These are phyloP conservation scores for Tapirus indicus DNA, from an alignment of 2,797 vertebrate species.

Conservation along the genomic window DNA sequence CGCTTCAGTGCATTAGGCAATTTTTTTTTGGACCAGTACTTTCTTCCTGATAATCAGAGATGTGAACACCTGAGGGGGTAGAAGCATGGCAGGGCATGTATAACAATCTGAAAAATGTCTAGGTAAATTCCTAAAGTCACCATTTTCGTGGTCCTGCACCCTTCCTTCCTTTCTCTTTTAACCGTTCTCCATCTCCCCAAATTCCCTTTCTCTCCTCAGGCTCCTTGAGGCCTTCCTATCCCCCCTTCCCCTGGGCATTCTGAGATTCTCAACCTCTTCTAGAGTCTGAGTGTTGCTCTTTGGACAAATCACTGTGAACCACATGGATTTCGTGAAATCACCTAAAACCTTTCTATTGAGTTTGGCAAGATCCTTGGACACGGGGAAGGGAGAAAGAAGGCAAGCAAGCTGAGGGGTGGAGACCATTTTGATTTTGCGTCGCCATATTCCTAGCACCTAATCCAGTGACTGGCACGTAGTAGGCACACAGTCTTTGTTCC, in stretches of 20 bases:
- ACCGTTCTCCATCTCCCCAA: accelerated
- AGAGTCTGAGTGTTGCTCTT: background rate
- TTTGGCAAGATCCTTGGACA: background rate
- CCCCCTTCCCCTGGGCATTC: no score
- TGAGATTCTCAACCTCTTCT: background rate
- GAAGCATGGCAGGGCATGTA: background rate
- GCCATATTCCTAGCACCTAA: background rate
- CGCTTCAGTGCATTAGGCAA: accelerated
- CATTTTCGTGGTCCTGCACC: accelerated
- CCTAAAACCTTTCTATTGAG: background rate
- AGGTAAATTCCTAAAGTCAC: background rate
- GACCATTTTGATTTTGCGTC: accelerated
- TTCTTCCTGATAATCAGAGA: background rate
- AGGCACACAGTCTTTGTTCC: background rate
- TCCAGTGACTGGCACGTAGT: accelerated
- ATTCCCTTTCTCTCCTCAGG: no score
- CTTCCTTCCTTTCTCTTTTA: background rate
- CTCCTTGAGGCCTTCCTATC: background rate
- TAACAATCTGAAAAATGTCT: background rate
- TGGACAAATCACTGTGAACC: background rate
- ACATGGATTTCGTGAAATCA: background rate
- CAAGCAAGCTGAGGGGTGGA: background rate
- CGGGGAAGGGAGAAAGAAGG: background rate
- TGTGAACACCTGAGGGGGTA: background rate
- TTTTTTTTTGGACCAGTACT: background rate